phyloP scores from a whole-genome alignment of 2,113 vertebrate genomes.

The Platysteira castanea region DNA sequence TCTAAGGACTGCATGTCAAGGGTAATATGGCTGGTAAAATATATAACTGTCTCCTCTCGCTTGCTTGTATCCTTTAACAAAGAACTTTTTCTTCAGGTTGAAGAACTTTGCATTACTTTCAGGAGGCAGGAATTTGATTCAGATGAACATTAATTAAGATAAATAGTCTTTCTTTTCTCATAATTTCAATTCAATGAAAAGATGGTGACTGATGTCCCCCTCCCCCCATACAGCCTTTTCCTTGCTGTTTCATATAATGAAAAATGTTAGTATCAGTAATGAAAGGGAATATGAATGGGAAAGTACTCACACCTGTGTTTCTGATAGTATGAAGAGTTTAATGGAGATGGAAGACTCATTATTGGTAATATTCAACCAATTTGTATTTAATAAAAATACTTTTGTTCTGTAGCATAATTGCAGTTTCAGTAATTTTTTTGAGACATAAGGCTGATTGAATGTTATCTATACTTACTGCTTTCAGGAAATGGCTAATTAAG shows the following conservation, averaged over 20 bases:
- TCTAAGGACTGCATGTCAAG: background rate
- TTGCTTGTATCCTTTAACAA: background rate
- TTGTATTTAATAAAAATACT: conserved; percentile 23
- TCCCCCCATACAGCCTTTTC: background rate
- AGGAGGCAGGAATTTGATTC: background rate
- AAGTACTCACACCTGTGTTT: background rate
- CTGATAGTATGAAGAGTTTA: background rate
- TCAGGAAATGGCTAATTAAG: conserved; percentile 23
- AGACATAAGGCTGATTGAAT: background rate
- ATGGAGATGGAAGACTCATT: background rate
- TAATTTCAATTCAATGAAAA: background rate
- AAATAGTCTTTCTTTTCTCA: background rate
- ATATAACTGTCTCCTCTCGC: background rate
- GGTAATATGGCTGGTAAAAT: background rate
- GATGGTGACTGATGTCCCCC: background rate
- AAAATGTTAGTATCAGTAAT: background rate
- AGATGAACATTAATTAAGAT: background rate
- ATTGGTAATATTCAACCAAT: conserved; percentile 5
- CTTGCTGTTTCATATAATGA: background rate
- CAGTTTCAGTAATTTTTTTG: background rate
- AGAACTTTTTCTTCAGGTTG: too few relatives aligned
- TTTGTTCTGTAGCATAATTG: background rate
- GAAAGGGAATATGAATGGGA: background rate
- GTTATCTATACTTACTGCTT: background rate
- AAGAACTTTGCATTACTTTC: background rate